Base-by-base conservation (phyloP, 2,888 invertebrate genomes). In the Lasioglossum calceatum region DNA sequence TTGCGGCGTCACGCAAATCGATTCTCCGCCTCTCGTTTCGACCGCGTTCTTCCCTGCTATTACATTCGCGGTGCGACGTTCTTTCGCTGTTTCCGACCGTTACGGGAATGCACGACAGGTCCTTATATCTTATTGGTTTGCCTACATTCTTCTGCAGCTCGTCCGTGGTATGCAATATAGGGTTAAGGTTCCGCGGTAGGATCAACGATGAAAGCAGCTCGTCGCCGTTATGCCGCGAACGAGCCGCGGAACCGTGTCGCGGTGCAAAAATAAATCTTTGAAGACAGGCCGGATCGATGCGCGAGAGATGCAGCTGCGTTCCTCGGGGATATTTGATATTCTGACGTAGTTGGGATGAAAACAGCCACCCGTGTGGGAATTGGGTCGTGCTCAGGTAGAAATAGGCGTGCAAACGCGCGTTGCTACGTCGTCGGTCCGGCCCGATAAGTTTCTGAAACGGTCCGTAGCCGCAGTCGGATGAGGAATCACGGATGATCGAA, bases 291-390 rank as follows among this genome's bases (percentile, higher is more conserved):
- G 54, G 47, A 47, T 73, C 64, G 64, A 44, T 61, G 44, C 19
- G 0, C 47, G 42, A 54, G 32, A n/a, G 47, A 47, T 10, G 12
- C 71, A 16, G 39, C 47, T 16, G 44, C 61, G 7, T 72, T 36
- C 71, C 72, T 0, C 36, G 39, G 23, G 27, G 72, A 75, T 72
- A 67, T 85, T 79, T 76, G 64, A 58, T 32, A 85, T 85, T 85
- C 85, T 70, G 80, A 85, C 72, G 80, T 47, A 19, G 39, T n/a
- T 2, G 71, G 39, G 39, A 19, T 32, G 27, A n/a, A 85, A 42
- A 85, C 54, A 58, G 71, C 44, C n/a, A 23, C 27, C 14, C 54
- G 54, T 54, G 58, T 47, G 64, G 36, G 61, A 85, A 85, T 74
- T 73, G 74, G 85, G 86, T 85, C 86, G 71, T 42, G 10, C 61